Percentiles rank a stretch among this genome's conserved stretches.
Conservation (phyloP, 1,140 invertebrate genomes). For the Chelonus insularis region DNA sequence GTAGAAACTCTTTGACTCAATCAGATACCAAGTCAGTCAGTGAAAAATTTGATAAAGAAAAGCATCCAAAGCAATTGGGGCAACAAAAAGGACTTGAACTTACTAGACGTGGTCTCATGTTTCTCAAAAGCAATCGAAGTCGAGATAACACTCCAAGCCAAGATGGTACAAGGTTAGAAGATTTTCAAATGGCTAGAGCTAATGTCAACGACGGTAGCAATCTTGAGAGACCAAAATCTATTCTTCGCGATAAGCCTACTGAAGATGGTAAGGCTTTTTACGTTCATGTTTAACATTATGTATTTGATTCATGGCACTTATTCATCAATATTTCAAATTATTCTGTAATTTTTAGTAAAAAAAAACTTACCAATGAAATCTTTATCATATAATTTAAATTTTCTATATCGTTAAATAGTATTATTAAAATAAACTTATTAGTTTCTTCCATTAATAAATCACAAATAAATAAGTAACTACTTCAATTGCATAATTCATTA, state of each 20-base stretch:
- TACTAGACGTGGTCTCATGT: conserved; percentile 69
- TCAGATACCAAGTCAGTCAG: conserved; percentile 28
- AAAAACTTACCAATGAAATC: too few relatives aligned
- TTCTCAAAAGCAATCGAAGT: conserved; percentile 69
- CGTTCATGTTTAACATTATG: too few relatives aligned
- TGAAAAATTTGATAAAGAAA: conserved; percentile 48
- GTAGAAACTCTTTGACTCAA: conserved; percentile 44
- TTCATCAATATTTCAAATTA: too few relatives aligned
- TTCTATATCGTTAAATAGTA: too few relatives aligned
- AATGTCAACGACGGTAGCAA: conserved; percentile 33
- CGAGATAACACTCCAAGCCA: conserved; percentile 53
- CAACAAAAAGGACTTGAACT: conserved; percentile 55
- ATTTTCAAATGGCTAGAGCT: conserved; percentile 35
- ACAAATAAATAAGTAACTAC: too few relatives aligned
- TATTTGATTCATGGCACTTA: too few relatives aligned
- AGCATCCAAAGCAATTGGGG: conserved; percentile 43
- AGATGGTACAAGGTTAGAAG: conserved; percentile 45
- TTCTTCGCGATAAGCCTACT: conserved; percentile 68
- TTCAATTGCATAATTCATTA: too few relatives aligned
- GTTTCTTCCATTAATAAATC: too few relatives aligned
- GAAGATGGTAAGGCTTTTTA: conserved; percentile 56
- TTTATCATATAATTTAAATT: too few relatives aligned
- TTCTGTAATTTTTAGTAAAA: too few relatives aligned
- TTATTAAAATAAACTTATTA: too few relatives aligned
- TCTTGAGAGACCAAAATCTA: conserved; percentile 67